Conservation (phyloP, 2,113 vertebrate species). For the Tapirus terrestris region DNA sequence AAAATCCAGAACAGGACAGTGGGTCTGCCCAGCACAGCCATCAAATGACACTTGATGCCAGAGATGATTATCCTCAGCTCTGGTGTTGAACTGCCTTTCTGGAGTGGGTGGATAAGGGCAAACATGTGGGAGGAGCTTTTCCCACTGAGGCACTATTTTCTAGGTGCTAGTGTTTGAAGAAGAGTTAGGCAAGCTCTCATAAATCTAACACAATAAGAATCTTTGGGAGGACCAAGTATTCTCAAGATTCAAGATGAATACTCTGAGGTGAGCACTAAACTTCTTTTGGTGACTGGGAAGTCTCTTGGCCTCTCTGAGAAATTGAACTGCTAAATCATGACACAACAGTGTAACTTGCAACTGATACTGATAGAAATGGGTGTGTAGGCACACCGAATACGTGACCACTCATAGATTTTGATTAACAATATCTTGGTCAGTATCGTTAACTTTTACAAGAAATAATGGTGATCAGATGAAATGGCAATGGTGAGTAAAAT, state of each 20-base stretch:
- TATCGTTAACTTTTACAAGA: background rate
- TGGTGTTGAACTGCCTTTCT: background rate
- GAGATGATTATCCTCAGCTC: background rate
- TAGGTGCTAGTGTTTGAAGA: background rate
- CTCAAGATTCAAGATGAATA: background rate
- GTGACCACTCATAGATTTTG: background rate
- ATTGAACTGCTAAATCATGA: background rate
- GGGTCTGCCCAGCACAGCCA: background rate
- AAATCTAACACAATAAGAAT: background rate
- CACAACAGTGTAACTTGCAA: background rate
- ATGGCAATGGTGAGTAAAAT: background rate
- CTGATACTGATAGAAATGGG: background rate
- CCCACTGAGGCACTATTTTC: background rate
- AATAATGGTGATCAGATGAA: background rate
- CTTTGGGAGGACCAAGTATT: background rate
- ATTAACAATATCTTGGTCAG: background rate
- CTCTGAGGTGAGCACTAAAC: background rate
- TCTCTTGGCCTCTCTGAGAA: background rate
- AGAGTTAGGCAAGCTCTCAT: background rate
- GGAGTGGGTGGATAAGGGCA: background rate
- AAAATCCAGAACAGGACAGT: background rate
- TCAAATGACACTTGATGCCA: background rate
- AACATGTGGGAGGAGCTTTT: background rate
- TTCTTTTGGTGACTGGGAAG: background rate
- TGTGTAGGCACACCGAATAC: background rate